Evolutionary conservation across 2,888 invertebrate genomes (phyloP).

Genomic region (Lordiphosa andalusiaca): DNA sequence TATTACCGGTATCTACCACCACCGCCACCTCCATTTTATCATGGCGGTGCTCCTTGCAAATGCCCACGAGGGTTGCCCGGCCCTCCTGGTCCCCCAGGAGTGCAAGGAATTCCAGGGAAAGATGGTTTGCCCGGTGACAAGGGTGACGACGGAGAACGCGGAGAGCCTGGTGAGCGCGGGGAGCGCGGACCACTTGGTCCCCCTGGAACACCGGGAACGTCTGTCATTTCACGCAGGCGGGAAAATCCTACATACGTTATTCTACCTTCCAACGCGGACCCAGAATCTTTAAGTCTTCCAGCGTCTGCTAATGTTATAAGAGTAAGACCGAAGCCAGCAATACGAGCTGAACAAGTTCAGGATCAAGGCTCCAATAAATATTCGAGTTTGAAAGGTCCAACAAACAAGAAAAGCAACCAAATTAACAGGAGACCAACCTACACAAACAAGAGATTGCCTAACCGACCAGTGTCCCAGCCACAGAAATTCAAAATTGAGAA

Average conservation of each 20-base stretch:
- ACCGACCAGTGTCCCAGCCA: too few relatives aligned
- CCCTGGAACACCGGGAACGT: constrained; percentile 1
- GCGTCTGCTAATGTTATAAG: too few relatives aligned
- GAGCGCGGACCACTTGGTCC: constrained; percentile 26
- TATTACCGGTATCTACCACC: constrained; percentile 15
- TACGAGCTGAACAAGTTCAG: too few relatives aligned
- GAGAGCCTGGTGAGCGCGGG: constrained; percentile 5
- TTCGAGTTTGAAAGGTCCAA: too few relatives aligned
- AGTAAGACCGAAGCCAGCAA: too few relatives aligned
- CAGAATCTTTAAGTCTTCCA: too few relatives aligned
- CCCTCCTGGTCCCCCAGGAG: constrained; percentile 24
- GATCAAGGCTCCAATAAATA: too few relatives aligned
- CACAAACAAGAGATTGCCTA: too few relatives aligned
- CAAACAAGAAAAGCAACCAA: too few relatives aligned
- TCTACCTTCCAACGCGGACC: constrained; percentile 7
- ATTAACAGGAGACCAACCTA: too few relatives aligned
- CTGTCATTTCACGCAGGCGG: neutral
- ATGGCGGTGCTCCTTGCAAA: constrained; percentile 11
- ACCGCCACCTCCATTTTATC: constrained; percentile 3
- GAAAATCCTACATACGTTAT: constrained; percentile 15
- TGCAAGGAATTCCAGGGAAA: constrained; percentile 13
- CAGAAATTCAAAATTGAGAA: too few relatives aligned
- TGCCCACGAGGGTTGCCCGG: constrained; percentile 18
- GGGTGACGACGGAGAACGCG: neutral
- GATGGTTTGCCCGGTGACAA: constrained; percentile 13